Conservation (phyloP, 92 coral and sea anemone genomes). For the Nematostella vectensis region DNA sequence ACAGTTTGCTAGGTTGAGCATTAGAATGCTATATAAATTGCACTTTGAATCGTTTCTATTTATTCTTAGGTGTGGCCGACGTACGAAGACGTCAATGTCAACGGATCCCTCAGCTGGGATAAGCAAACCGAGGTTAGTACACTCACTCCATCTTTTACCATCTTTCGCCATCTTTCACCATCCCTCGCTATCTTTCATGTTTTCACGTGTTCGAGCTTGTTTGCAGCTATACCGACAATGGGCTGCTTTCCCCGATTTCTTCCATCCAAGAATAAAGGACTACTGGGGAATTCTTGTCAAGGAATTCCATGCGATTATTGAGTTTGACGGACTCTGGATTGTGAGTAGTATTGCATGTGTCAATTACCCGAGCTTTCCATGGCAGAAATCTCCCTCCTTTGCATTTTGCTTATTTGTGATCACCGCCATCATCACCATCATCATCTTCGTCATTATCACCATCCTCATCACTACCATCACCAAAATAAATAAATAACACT, state of each 20-base stretch:
- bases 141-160: not conserved
- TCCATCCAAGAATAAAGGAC: constrained; percentile 38
- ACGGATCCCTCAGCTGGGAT: constrained; percentile 66
- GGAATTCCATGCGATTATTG: constrained; percentile 57
- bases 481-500: too few species aligned
- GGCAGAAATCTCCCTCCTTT: not conserved
- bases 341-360: constrained; percentile 31
- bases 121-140: constrained; percentile 52
- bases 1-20: too few species aligned
- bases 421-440: too few species aligned
- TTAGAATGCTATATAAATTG: too few species aligned
- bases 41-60: too few species aligned
- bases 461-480: too few species aligned
- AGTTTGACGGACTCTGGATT: constrained; percentile 91
- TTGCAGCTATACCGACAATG: constrained; percentile 68
- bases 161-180: not conserved
- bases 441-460: too few species aligned
- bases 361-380: not conserved
- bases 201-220: not conserved
- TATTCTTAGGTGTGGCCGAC: constrained; percentile 84
- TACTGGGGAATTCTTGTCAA: constrained; percentile 72
- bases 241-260: constrained; percentile 82
- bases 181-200: not conserved
- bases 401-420: not conserved
- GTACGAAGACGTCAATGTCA: constrained; percentile 42